Evolutionary conservation across 2,797 vertebrate species (phyloP).

Genomic region (Spizella passerina): DNA sequence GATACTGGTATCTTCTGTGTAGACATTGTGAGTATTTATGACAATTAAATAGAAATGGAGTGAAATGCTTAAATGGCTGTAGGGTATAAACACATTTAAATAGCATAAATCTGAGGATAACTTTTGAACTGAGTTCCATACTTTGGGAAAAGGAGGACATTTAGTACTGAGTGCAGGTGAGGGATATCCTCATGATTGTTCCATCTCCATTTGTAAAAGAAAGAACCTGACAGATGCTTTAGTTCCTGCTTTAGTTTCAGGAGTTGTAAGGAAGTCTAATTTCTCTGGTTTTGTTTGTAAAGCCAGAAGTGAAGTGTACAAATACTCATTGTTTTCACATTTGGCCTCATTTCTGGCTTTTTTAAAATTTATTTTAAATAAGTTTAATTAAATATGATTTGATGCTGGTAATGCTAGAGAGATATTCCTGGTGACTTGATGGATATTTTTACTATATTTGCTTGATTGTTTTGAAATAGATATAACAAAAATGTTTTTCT

Average conservation of each 20-base stretch:
- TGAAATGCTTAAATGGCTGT: background rate
- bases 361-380: background rate
- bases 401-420: background rate
- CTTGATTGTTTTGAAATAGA: background rate
- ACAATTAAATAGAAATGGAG: background rate
- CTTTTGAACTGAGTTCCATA: background rate
- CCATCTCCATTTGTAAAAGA: background rate
- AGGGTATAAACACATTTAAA: background rate
- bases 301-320: background rate
- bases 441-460: background rate
- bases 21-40: background rate
- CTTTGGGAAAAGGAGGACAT: background rate
- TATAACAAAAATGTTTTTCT: background rate
- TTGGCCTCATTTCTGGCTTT: background rate
- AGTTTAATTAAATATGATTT: background rate
- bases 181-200: accelerated
- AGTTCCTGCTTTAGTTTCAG: background rate
- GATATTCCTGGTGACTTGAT: background rate
- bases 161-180: background rate
- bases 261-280: background rate
- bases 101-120: background rate
- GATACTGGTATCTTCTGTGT: background rate
- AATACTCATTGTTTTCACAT: background rate
- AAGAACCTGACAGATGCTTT: background rate
- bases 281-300: background rate